Percentiles rank a stretch among this genome's conserved stretches.
Conservation (phyloP, 2,797 vertebrate genomes). For the Cynopterus sphinx region DNA sequence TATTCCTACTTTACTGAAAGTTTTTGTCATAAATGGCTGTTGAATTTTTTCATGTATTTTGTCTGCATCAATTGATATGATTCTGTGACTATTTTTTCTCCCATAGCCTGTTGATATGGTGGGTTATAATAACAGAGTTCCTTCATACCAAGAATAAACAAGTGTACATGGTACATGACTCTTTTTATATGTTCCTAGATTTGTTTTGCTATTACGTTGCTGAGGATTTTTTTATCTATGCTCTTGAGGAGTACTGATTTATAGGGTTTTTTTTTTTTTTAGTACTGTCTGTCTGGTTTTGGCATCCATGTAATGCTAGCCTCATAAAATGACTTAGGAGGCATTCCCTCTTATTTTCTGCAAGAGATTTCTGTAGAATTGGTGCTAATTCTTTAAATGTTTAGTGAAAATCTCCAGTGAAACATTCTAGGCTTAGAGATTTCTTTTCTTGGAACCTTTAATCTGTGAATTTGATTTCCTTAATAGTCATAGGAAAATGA, state of each 20-base stretch:
- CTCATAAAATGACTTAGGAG: neutral
- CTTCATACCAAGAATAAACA: neutral
- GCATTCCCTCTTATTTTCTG: slow-evolving; percentile 8
- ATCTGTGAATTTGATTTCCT: slow-evolving; percentile 30
- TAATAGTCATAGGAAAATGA: slow-evolving; percentile 8
- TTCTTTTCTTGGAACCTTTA: neutral
- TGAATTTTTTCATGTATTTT: slow-evolving; percentile 47
- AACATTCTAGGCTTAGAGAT: neutral
- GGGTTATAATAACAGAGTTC: neutral
- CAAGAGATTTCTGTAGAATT: neutral
- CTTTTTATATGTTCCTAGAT: neutral
- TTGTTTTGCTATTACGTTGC: slow-evolving; percentile 23
- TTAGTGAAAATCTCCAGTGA: neutral
- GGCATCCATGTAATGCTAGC: neutral
- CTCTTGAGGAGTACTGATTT: neutral
- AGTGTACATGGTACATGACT: neutral
- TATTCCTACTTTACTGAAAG: neutral
- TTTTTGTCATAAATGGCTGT: neutral
- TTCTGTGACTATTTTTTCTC: neutral
- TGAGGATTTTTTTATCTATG: slow-evolving; percentile 3
- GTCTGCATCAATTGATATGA: neutral
- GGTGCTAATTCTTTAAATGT: slow-evolving; percentile 3
- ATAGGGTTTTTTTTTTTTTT: neutral
- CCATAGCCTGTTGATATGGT: neutral
- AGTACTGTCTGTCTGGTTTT: neutral